Base-by-base conservation (phyloP, 2,113 vertebrate species). In the Notothenia rossii region DNA sequence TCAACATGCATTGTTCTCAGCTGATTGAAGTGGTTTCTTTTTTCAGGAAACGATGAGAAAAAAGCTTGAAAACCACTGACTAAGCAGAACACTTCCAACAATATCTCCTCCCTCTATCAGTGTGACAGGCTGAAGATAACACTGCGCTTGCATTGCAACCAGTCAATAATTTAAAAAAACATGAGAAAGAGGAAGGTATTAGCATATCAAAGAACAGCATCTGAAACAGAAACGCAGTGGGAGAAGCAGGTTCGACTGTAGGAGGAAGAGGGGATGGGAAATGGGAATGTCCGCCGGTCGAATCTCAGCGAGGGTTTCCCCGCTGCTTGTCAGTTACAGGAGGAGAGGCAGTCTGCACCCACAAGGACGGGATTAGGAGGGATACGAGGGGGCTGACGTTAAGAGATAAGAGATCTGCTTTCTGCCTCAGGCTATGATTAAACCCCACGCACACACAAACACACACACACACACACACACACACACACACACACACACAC, bases 121-220 rank as follows among this genome's bases (percentile, higher is more conserved):
- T 3, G 49, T 48, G 56, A 22, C 62, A 20, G 69, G 29, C 81
- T 7, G 46, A 62, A 65, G 63, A 77, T 74, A 68, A 11, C n/a
- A 60, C 79, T 54, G 64, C 3, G 8, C 58, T 59, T 2, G 36
- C 67, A 55, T 7, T 3, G 45, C 83, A 43, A 43, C 71, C 65
- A 43, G 79, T 85, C 79, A 51, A 83, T 79, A 62, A 73, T 55
- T 49, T 0, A 69, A 62, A 70, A 89, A 84, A 59, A 72, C 25
- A 25, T 25, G 25, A 25, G 3, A 53, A 59, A 65, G 58, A 60
- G 75, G 74, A 51, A 20, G 2, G 65, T 0, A 76, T 89, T 83
- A 79, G 63, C 83, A 86, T 85, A 79, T 89, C 85, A 89, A 79
- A 87, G 80, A 36, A 22, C 63, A 15, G 58, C 54, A 55, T 81